A percentile compares a stretch with the other conserved stretches of the same genome.
Conservation (phyloP, 2,113 vertebrate species). For the Coptodon bakossiorum region DNA sequence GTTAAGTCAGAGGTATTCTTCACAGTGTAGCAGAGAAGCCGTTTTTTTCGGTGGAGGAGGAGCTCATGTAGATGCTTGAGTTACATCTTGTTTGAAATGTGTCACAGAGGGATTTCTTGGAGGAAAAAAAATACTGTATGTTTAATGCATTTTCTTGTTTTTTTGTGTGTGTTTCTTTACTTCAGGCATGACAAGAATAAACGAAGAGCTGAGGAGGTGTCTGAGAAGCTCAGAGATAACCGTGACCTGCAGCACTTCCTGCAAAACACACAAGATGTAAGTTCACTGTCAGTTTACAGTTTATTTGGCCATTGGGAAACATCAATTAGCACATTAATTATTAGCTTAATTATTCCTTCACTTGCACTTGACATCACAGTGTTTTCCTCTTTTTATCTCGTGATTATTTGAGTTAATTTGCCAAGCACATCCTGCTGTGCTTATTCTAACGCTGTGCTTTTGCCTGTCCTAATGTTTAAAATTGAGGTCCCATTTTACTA, state of each 20-base stretch:
- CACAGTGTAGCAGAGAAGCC: not conserved
- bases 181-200: slow-evolving; percentile 73
- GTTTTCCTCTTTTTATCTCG: not conserved
- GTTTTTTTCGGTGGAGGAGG: not conserved
- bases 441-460: not conserved
- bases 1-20: slow-evolving; percentile 30
- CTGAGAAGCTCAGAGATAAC: slow-evolving; percentile 80
- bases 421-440: not conserved
- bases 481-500: slow-evolving; percentile 2
- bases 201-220: slow-evolving; percentile 75
- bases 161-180: not conserved
- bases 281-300: slow-evolving; percentile 22
- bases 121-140: not conserved
- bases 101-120: not conserved
- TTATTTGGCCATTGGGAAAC: not conserved
- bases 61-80: not conserved
- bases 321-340: not conserved
- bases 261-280: slow-evolving; percentile 91
- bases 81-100: not conserved
- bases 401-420: not conserved
- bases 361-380: not conserved
- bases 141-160: not conserved
- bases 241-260: slow-evolving; percentile 88
- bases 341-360: not conserved
- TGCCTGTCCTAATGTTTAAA: not conserved